Evolutionary conservation across 2,797 vertebrate genomes (phyloP).

Genomic region (Silurus lanzhouensis): DNA sequence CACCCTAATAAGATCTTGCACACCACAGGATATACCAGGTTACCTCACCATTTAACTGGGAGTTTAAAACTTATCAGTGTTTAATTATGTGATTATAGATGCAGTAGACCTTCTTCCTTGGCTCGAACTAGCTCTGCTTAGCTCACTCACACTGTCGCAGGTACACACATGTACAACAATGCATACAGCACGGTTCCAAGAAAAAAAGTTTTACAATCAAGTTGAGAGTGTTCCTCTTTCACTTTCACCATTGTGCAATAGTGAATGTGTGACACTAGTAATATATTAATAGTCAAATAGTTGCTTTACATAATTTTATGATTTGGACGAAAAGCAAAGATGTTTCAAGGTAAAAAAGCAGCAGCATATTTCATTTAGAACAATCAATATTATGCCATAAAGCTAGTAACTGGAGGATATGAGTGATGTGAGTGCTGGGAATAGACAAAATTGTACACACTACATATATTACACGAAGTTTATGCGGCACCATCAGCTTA

Average conservation of each 20-base stretch:
- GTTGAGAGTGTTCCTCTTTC: background rate
- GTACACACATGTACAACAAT: background rate
- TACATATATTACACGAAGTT: background rate
- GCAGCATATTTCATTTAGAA: background rate
- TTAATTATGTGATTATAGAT: slow-evolving; percentile 31
- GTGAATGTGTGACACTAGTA: background rate
- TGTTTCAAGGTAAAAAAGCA: background rate
- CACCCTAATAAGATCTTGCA: background rate
- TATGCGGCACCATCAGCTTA: background rate
- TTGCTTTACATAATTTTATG: background rate
- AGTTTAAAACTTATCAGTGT: slow-evolving; percentile 10
- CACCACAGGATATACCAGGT: background rate
- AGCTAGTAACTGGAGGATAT: background rate
- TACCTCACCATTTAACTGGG: slow-evolving; percentile 22
- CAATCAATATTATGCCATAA: background rate
- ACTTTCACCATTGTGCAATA: background rate
- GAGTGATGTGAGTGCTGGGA: background rate
- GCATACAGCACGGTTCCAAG: too few species aligned
- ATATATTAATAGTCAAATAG: background rate
- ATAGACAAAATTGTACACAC: background rate
- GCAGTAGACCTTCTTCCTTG: background rate
- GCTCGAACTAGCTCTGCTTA: background rate
- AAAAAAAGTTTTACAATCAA: background rate
- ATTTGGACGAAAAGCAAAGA: background rate
- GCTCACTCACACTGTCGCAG: background rate